Percentiles rank a stretch among this genome's conserved stretches.
Conservation (phyloP, 2,113 vertebrate genomes). For the Muscicapa adusta region DNA sequence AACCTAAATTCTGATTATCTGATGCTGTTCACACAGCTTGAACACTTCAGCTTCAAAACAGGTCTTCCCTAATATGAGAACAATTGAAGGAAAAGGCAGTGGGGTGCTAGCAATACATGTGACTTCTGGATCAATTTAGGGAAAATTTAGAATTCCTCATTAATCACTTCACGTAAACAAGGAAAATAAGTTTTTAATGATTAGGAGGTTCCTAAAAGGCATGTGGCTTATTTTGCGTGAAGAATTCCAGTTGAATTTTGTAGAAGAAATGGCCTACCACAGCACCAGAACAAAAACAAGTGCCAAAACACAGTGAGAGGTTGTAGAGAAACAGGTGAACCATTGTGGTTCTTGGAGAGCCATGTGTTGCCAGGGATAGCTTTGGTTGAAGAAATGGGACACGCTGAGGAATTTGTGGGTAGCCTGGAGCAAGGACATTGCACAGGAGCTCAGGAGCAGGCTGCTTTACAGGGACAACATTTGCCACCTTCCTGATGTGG, state of each 20-base stretch:
- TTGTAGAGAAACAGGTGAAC: neutral
- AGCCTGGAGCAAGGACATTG: neutral
- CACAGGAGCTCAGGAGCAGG: neutral
- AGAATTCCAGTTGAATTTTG: neutral
- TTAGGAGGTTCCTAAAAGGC: neutral
- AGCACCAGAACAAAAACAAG: neutral
- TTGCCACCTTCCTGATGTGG: neutral
- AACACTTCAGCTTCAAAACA: neutral
- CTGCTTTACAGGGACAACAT: neutral
- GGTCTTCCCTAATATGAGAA: neutral
- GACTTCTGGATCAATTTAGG: neutral
- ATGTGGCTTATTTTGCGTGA: neutral
- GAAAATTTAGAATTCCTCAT: neutral
- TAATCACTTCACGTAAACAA: neutral
- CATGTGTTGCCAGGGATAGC: fast-evolving
- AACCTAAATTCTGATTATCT: neutral
- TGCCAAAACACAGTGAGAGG: neutral
- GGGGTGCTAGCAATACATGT: neutral
- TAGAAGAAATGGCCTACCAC: neutral
- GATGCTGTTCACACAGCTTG: neutral
- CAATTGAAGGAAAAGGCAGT: neutral
- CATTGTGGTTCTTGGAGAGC: fast-evolving
- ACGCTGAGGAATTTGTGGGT: neutral
- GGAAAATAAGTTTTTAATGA: neutral
- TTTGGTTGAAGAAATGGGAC: neutral